Conservation (phyloP, 2,888 invertebrate species). For the Gisinianus flammeolus region DNA sequence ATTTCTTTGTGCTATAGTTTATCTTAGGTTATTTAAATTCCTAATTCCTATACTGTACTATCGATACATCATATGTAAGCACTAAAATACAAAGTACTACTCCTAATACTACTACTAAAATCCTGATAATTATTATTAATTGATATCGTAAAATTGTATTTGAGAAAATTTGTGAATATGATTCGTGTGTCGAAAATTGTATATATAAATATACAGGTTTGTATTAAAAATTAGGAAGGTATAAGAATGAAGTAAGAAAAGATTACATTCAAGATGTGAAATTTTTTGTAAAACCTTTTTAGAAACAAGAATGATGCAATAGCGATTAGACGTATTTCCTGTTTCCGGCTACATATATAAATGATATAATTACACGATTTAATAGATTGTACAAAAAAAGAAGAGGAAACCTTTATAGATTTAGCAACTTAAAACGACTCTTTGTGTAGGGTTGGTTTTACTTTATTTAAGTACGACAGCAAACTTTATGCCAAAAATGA, state of each 20-base stretch:
- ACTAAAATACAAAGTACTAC: background rate
- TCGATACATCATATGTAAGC: background rate
- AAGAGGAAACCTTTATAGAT: background rate
- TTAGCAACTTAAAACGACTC: background rate
- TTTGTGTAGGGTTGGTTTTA: background rate
- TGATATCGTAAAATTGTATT: background rate
- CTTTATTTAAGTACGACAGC: background rate
- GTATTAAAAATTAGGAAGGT: background rate
- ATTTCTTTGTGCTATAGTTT: too few species aligned
- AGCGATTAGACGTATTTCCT: background rate
- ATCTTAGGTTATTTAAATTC: too few species aligned
- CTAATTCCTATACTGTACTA: too few species aligned
- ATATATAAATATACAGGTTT: background rate
- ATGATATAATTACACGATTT: background rate
- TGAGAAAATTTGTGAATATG: background rate
- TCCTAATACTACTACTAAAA: background rate
- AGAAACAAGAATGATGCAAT: background rate
- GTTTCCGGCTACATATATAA: background rate
- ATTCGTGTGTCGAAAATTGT: background rate
- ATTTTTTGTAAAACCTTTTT: background rate
- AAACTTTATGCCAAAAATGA: conserved; percentile 15
- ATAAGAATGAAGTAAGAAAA: background rate
- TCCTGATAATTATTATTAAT: background rate
- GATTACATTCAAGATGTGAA: background rate
- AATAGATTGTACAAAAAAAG: conserved; percentile 2